A percentile compares a stretch with the other conserved stretches of the same genome.
Conservation (phyloP, 2,888 invertebrate genomes). For the Drosophila neotestacea region DNA sequence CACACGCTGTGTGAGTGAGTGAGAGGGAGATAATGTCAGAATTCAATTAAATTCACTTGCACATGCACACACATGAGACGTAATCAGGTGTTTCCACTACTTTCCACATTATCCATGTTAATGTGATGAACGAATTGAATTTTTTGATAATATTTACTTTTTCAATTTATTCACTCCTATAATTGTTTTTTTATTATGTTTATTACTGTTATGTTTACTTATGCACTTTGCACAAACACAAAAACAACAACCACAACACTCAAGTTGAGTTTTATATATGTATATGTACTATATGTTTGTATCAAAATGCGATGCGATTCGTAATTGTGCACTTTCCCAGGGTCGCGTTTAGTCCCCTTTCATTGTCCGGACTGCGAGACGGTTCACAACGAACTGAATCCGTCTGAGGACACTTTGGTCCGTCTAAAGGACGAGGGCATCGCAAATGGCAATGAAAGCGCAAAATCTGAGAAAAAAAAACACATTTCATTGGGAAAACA, state of each 20-base stretch:
- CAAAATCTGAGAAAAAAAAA: slow-evolving; percentile 41
- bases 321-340: slow-evolving; percentile 25
- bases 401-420: slow-evolving; percentile 40
- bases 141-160: not conserved
- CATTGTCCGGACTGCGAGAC: slow-evolving; percentile 74
- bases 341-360: slow-evolving; percentile 34
- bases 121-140: not conserved
- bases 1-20: not conserved
- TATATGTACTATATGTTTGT: not conserved
- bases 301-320: slow-evolving; percentile 8
- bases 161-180: slow-evolving; percentile 2
- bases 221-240: slow-evolving; percentile 21
- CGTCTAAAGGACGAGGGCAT: slow-evolving; percentile 62
- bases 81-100: slow-evolving; percentile 20
- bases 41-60: slow-evolving; percentile 31
- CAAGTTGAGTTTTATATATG: slow-evolving; percentile 11
- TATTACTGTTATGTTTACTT: slow-evolving; percentile 20
- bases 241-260: slow-evolving; percentile 17
- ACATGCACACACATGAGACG: slow-evolving; percentile 18
- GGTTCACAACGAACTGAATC: slow-evolving; percentile 77
- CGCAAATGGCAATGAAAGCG: slow-evolving; percentile 45
- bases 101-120: slow-evolving; percentile 15
- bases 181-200: slow-evolving; percentile 17
- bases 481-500: slow-evolving; percentile 64
- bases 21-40: slow-evolving; percentile 20